These are phyloP conservation scores for Odocoileus hemionus DNA, from an alignment of 2,113 vertebrate genomes.

Conservation along the genomic window DNA sequence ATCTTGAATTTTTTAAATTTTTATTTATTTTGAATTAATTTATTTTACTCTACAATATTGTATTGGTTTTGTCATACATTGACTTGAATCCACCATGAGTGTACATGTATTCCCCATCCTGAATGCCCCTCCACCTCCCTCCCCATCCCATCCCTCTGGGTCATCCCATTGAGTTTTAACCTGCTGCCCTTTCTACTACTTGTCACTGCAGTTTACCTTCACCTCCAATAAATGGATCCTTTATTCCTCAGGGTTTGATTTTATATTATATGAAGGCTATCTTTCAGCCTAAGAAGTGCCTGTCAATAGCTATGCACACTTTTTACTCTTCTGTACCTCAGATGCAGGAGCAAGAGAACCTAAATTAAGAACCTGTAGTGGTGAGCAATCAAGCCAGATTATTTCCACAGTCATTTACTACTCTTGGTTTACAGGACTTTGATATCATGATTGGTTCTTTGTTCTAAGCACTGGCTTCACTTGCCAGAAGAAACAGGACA, in stretches of 20 bases:
- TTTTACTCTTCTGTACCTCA: not conserved
- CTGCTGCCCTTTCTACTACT: not conserved
- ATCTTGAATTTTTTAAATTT: not conserved
- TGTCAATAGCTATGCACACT: not conserved
- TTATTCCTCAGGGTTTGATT: not conserved
- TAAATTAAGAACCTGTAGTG: not conserved
- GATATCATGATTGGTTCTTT: not conserved
- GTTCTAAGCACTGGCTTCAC: not conserved
- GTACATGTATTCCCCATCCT: too few species aligned
- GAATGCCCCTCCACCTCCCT: too few species aligned
- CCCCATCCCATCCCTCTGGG: too few species aligned
- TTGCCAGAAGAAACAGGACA: not conserved
- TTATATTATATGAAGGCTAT: not conserved
- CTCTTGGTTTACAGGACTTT: not conserved
- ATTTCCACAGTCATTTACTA: not conserved
- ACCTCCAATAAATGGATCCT: not conserved
- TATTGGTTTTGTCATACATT: too few species aligned
- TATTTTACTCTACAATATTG: too few species aligned
- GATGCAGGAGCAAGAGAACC: not conserved
- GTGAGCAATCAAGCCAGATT: not conserved
- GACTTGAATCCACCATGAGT: too few species aligned
- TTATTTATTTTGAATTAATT: too few species aligned
- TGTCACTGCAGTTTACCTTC: not conserved
- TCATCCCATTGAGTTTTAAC: not conserved
- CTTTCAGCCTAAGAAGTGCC: not conserved